Percentiles rank a stretch among this genome's conserved stretches.
phyloP scores from a whole-genome alignment of 2,797 vertebrate genomes.

The Geotrypetes seraphini region DNA sequence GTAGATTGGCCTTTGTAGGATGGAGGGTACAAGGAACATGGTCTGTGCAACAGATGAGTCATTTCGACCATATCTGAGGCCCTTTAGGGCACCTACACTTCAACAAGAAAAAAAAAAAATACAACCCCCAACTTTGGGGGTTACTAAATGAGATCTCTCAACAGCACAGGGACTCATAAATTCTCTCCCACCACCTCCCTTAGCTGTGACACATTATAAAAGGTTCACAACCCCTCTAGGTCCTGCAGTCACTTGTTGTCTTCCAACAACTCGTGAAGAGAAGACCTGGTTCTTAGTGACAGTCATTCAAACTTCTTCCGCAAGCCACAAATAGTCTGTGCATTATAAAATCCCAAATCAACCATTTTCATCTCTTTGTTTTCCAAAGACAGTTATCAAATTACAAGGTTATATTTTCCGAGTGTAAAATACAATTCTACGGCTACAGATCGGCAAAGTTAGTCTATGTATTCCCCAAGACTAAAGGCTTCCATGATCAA shows the following conservation, averaged over 20 bases:
- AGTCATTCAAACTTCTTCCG: too few species aligned
- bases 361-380: background rate
- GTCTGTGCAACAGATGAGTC: too few species aligned
- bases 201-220: background rate
- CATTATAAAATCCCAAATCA: background rate
- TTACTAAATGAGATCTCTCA: background rate
- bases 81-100: background rate
- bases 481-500: conserved; percentile 18
- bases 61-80: too few species aligned
- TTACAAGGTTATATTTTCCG: background rate
- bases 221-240: background rate
- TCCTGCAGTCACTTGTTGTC: background rate
- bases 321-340: too few species aligned
- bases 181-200: background rate
- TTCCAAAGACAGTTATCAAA: background rate
- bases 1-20: too few species aligned
- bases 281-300: too few species aligned
- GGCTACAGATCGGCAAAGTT: background rate
- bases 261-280: background rate
- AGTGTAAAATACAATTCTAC: background rate
- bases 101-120: background rate
- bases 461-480: conserved; percentile 2
- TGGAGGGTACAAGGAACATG: too few species aligned
- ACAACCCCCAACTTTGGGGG: background rate
- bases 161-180: background rate